Percentiles rank a stretch among this genome's conserved stretches.
These are phyloP conservation scores for Sturmia bella DNA, from an alignment of 2,888 invertebrate genomes.

Conservation along the genomic window DNA sequence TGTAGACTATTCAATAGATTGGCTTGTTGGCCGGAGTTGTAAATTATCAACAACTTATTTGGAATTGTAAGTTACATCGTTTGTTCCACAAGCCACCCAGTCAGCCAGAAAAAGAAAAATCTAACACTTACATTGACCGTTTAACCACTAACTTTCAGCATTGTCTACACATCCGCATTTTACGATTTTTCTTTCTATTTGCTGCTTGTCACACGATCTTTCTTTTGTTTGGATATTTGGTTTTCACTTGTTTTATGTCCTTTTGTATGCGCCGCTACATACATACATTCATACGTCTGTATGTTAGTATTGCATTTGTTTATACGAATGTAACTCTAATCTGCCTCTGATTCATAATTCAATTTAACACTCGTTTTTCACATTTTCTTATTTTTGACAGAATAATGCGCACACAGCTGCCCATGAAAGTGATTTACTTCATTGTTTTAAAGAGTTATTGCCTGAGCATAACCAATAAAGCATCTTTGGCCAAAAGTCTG, in stretches of 20 bases:
- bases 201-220: conserved; percentile 47
- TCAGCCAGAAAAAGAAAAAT: conserved; percentile 9
- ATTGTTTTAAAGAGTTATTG: conserved; percentile 50
- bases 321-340: conserved; percentile 45
- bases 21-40: conserved; percentile 20
- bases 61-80: conserved; percentile 50
- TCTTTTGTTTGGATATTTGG: conserved; percentile 35
- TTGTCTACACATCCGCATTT: conserved; percentile 43
- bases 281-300: background rate
- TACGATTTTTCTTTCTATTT: conserved; percentile 17
- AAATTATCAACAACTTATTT: conserved; percentile 66
- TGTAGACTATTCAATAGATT: conserved; percentile 10
- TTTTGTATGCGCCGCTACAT: background rate
- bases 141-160: conserved; percentile 54
- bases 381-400: conserved; percentile 20
- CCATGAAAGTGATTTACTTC: conserved; percentile 54
- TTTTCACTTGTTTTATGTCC: conserved; percentile 20
- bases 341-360: conserved; percentile 62
- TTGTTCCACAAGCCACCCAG: background rate
- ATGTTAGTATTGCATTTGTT: conserved; percentile 18
- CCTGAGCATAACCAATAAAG: no score
- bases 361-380: conserved; percentile 32
- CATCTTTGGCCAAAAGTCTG: background rate
- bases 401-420: conserved; percentile 41
- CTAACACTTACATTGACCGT: conserved; percentile 25